A percentile compares a stretch with the other conserved stretches of the same genome.
These are phyloP conservation scores for Neoaliturus tenellus DNA, from an alignment of 2,888 invertebrate genomes.

Conservation along the genomic window DNA sequence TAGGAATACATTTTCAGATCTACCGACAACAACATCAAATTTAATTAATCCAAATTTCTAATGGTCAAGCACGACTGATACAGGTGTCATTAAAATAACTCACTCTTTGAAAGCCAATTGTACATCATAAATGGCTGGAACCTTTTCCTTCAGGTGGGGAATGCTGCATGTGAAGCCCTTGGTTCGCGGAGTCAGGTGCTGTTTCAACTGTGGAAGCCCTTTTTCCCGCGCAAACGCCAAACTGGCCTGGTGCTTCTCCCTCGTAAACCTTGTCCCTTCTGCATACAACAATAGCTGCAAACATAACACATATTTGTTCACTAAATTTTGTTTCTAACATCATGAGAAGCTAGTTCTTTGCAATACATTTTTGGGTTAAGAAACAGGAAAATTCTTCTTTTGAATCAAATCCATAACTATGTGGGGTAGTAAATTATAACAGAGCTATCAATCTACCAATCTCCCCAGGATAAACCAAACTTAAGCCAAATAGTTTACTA, in stretches of 20 bases:
- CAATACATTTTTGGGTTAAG: no score
- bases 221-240: conserved; percentile 91
- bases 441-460: no score
- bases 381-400: no score
- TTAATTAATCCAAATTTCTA: no score
- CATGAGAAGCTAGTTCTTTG: no score
- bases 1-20: no score
- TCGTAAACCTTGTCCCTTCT: conserved; percentile 95
- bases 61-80: no score
- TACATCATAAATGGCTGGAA: conserved; percentile 90
- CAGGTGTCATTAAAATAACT: conserved; percentile 57
- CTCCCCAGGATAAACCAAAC: no score
- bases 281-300: conserved; percentile 90
- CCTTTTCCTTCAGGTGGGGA: conserved; percentile 86
- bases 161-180: conserved; percentile 94
- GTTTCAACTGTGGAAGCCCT: conserved; percentile 88
- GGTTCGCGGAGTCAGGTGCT: conserved; percentile 96
- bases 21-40: no score
- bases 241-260: conserved; percentile 90
- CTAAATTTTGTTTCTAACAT: background rate
- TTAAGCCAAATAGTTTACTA: no score
- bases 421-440: no score
- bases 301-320: background rate
- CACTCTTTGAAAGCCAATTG: conserved; percentile 75
- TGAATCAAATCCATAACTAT: no score